Percentiles rank a stretch among this genome's conserved stretches.
These are phyloP conservation scores for Porites lobata DNA, from an alignment of 92 coral and sea anemone species.

Conservation along the genomic window DNA sequence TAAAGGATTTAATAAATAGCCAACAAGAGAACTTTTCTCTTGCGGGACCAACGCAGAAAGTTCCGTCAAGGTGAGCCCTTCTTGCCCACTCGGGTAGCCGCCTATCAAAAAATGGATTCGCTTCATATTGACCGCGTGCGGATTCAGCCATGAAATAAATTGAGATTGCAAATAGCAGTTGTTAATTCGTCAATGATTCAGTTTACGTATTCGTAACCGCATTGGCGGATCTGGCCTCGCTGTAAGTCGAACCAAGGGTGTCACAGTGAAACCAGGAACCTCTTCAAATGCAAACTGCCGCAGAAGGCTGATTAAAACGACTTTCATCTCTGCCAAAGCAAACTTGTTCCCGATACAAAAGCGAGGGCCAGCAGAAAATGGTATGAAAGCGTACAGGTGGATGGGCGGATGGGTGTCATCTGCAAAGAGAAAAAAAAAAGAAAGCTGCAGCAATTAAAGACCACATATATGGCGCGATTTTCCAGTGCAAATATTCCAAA, in stretches of 20 bases:
- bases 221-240: constrained; percentile 64
- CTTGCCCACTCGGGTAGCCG: no score
- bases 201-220: constrained; percentile 33
- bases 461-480: no score
- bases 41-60: no score
- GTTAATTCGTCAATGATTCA: neutral
- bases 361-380: constrained; percentile 82
- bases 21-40: no score
- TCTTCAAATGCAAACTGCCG: constrained; percentile 62
- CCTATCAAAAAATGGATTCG: no score
- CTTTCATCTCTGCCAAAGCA: constrained; percentile 78
- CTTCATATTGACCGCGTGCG: no score
- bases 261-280: constrained; percentile 67
- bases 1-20: no score
- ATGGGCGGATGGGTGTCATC: constrained; percentile 37
- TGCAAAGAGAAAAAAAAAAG: constrained; percentile 28
- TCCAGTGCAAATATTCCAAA: no score
- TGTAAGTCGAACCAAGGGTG: constrained; percentile 47
- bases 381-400: constrained; percentile 65
- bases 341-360: constrained; percentile 78
- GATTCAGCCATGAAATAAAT: no score
- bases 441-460: no score
- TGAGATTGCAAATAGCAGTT: neutral
- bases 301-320: constrained; percentile 52
- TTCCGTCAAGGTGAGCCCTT: no score